Percentiles rank a stretch among this genome's conserved stretches.
phyloP scores from a whole-genome alignment of 2,888 invertebrate species.

The Cantharis lateralis region DNA sequence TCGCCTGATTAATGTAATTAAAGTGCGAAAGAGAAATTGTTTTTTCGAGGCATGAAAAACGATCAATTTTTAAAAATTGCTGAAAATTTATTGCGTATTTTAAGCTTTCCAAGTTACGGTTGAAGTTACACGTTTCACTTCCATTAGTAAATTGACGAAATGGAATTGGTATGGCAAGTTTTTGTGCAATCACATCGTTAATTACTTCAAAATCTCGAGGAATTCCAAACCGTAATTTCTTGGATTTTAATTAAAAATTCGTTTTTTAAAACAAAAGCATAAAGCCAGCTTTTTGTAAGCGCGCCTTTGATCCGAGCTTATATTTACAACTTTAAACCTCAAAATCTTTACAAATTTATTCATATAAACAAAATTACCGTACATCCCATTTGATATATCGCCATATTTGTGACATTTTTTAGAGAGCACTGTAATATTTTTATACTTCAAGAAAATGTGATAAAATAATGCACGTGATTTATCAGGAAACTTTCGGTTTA shows the following conservation, averaged over 20 bases:
- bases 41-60: neutral
- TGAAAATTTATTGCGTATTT: neutral
- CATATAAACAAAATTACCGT: neutral
- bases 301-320: neutral
- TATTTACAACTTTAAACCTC: neutral
- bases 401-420: conserved; percentile 1
- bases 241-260: neutral
- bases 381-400: neutral
- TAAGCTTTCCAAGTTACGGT: neutral
- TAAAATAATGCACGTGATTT: neutral
- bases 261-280: neutral
- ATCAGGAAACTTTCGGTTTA: neutral
- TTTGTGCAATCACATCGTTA: neutral
- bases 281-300: neutral
- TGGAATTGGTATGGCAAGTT: neutral
- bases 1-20: neutral
- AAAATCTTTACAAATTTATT: neutral
- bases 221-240: neutral
- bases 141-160: neutral
- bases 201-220: neutral
- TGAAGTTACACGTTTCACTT: neutral
- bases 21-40: neutral
- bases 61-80: neutral
- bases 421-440: neutral
- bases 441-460: neutral